Conservation (phyloP, 2,113 vertebrate species). For the Dolichallabes microphthalmus region DNA sequence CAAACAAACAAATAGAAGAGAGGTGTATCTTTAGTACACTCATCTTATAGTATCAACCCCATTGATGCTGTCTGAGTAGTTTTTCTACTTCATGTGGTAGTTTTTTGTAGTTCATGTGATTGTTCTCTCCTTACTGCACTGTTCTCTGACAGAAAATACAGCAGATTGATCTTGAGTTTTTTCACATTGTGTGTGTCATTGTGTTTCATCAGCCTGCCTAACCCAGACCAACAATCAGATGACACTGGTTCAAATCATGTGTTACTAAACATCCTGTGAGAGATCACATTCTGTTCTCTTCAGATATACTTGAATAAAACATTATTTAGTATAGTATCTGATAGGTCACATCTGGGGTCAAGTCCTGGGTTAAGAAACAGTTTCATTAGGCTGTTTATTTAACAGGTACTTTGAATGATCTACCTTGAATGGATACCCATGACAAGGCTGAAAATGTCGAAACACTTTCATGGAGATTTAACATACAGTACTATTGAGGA, state of each 20-base stretch:
- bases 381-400: too few relatives aligned
- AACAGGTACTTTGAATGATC: too few relatives aligned
- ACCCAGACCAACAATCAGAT: conserved; percentile 67
- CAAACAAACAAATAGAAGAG: not conserved
- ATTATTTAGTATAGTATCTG: too few relatives aligned
- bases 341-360: too few relatives aligned
- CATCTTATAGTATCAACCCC: not conserved
- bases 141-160: not conserved
- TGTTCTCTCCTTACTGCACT: not conserved
- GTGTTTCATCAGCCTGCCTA: conserved; percentile 69
- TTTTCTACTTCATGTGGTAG: too few relatives aligned
- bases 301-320: too few relatives aligned
- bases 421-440: too few relatives aligned
- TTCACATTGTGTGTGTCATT: conserved; percentile 49
- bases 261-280: not conserved
- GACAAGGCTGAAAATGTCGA: too few relatives aligned
- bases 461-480: too few relatives aligned
- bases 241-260: conserved; percentile 67
- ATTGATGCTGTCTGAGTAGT: not conserved
- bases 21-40: not conserved
- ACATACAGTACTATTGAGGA: too few relatives aligned
- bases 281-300: too few relatives aligned
- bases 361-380: too few relatives aligned
- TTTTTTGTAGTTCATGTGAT: not conserved
- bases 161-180: not conserved